These are phyloP conservation scores for Epinephelus lanceolatus DNA, from an alignment of 2,113 vertebrate species.

Conservation along the genomic window DNA sequence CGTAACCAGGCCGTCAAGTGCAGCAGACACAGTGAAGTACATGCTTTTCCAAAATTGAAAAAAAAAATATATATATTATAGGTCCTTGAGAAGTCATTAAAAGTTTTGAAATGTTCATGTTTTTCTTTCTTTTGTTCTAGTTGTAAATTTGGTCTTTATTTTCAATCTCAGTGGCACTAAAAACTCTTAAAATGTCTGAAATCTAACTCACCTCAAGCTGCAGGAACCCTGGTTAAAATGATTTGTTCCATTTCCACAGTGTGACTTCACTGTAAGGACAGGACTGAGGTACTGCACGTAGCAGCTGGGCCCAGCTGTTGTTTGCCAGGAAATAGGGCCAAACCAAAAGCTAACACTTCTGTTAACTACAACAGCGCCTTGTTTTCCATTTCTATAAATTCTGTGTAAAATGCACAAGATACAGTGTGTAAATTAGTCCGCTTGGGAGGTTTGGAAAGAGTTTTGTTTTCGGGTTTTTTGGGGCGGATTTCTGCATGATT, in stretches of 20 bases:
- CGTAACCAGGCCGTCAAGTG: too few species aligned
- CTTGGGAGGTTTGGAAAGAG: background rate
- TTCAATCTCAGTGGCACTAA: too few species aligned
- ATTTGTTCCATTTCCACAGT: constrained; percentile 13
- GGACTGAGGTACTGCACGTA: background rate
- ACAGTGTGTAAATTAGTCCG: background rate
- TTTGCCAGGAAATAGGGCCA: background rate
- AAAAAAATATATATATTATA: too few species aligned
- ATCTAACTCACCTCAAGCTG: too few species aligned
- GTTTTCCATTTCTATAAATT: background rate
- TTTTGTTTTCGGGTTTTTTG: background rate
- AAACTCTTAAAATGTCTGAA: too few species aligned
- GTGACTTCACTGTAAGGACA: background rate
- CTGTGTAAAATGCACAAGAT: background rate
- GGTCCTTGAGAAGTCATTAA: too few species aligned
- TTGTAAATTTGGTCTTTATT: too few species aligned
- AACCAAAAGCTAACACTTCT: background rate
- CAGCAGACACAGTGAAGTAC: too few species aligned
- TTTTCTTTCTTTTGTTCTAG: too few species aligned
- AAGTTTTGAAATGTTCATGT: too few species aligned
- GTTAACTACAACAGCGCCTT: background rate
- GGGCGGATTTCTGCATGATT: background rate
- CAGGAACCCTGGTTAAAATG: too few species aligned
- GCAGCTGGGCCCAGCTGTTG: constrained; percentile 54
- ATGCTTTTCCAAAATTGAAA: too few species aligned